Evolutionary conservation across 2,113 vertebrate species (phyloP).

Genomic region (Jacana jacana): DNA sequence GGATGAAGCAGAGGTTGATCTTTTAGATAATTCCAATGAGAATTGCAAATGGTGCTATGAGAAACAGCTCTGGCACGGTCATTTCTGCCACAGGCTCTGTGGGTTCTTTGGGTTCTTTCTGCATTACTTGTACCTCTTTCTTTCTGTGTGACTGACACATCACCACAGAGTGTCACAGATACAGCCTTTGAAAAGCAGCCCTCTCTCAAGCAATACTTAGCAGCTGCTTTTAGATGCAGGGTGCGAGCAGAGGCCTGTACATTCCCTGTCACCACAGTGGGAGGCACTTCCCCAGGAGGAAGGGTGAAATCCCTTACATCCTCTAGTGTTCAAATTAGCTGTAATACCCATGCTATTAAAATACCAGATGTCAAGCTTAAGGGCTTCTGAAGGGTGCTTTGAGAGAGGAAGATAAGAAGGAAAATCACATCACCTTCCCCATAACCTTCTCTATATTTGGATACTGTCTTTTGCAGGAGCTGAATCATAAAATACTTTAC

Average conservation of each 20-base stretch:
- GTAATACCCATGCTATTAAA: not conserved
- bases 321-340: not conserved
- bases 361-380: not conserved
- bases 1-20: not conserved
- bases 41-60: not conserved
- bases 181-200: not conserved
- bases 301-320: not conserved
- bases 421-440: not conserved
- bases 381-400: not conserved
- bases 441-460: constrained; percentile 31
- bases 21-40: not conserved
- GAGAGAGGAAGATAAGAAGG: not conserved
- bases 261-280: not conserved
- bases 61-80: not conserved
- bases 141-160: not conserved
- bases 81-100: not conserved
- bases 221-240: not conserved
- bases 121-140: not conserved
- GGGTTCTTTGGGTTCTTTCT: not conserved
- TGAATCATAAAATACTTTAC: not conserved
- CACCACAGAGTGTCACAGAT: not conserved
- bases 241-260: not conserved
- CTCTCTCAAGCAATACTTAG: not conserved
- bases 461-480: not conserved
- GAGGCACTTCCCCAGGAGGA: not conserved